Evolutionary conservation across 2,113 vertebrate species (phyloP).

Genomic region (Corydoras sp.): DNA sequence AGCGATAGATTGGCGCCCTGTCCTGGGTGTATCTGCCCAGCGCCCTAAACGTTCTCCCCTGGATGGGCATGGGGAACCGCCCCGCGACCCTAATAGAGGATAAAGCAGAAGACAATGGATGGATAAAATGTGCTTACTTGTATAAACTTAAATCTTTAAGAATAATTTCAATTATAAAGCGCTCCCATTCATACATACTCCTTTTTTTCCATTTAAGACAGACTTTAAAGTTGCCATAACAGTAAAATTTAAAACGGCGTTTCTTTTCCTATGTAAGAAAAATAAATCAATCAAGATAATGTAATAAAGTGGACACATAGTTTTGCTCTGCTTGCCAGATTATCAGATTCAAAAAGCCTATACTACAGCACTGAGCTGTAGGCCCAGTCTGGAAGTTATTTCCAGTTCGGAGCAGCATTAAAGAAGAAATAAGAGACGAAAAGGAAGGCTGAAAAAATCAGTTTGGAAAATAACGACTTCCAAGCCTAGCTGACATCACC

Average conservation of each 20-base stretch:
- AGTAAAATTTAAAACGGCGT: neutral
- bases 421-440: conserved; percentile 22
- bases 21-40: too few relatives aligned
- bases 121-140: too few relatives aligned
- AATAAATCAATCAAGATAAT: neutral
- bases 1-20: too few relatives aligned
- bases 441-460: neutral
- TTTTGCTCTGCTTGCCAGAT: conserved; percentile 10
- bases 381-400: conserved; percentile 34
- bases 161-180: too few relatives aligned
- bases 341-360: conserved; percentile 11
- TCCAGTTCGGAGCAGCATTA: conserved; percentile 31
- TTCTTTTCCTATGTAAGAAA: neutral
- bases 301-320: neutral
- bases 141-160: too few relatives aligned
- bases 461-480: conserved; percentile 17
- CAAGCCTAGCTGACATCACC: conserved; percentile 26
- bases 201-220: too few relatives aligned
- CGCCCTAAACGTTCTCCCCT: too few relatives aligned
- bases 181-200: too few relatives aligned
- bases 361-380: conserved; percentile 6
- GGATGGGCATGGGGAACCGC: too few relatives aligned
- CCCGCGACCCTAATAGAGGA: too few relatives aligned
- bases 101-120: too few relatives aligned
- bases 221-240: too few relatives aligned